Percentiles rank a stretch among this genome's conserved stretches.
Conservation (phyloP, 2,888 invertebrate species). For the Hypomecis atomaria region DNA sequence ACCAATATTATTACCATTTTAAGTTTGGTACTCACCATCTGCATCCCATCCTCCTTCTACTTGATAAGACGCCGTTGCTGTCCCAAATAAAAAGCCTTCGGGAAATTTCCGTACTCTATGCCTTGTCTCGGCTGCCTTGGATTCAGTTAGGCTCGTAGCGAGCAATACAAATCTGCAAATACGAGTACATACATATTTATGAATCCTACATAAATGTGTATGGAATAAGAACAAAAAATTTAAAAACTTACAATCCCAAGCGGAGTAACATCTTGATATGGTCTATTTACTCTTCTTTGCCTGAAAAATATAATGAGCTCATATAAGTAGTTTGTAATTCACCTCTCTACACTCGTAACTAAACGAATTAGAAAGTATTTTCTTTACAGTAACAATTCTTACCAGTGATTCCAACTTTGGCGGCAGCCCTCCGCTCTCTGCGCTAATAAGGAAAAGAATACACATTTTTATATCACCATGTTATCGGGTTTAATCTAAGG, state of each 20-base stretch:
- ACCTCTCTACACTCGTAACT: too few species aligned
- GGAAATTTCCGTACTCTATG: conserved; percentile 52
- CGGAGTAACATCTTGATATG: conserved; percentile 18
- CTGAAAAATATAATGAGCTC: conserved; percentile 1
- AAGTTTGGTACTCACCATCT: conserved; percentile 62
- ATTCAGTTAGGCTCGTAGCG: conserved; percentile 13
- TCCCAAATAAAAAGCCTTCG: conserved; percentile 54
- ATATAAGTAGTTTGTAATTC: background rate
- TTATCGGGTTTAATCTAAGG: conserved; percentile 1
- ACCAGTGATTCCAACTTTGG: background rate
- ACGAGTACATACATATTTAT: background rate
- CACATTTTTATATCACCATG: background rate
- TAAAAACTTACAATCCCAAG: conserved; percentile 22
- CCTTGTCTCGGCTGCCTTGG: conserved; percentile 48
- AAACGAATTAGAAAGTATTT: background rate
- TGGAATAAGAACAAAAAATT: background rate
- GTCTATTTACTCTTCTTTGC: background rate
- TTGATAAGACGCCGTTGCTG: conserved; percentile 76
- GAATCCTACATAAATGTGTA: too few species aligned
- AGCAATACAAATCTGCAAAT: conserved; percentile 30
- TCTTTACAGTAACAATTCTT: background rate
- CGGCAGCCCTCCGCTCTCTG: background rate
- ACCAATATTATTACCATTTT: background rate
- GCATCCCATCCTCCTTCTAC: conserved; percentile 81
- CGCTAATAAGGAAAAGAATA: background rate